Percentiles rank a stretch among this genome's conserved stretches.
Evolutionary conservation across 2,888 invertebrate genomes (phyloP).

Genomic region (Archaeoteleia sp.): DNA sequence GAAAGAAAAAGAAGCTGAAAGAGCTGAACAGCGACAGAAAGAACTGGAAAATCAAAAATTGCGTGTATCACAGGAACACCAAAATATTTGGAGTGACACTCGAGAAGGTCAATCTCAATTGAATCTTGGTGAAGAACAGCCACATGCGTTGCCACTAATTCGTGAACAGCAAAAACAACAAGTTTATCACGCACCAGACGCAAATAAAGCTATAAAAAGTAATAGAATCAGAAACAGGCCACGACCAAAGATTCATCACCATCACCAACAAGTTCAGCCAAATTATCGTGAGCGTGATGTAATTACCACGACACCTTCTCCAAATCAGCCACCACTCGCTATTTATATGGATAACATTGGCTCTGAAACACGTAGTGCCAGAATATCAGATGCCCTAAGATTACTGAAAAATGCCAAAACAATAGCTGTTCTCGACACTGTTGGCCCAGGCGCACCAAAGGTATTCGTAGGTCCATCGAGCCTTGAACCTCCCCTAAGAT

Average conservation of each 20-base stretch:
- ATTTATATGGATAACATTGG: constrained; percentile 82
- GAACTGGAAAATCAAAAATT: constrained; percentile 28
- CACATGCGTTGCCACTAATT: constrained; percentile 59
- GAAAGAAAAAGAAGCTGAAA: constrained; percentile 62
- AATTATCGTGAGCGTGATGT: constrained; percentile 47
- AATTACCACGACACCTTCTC: constrained; percentile 68
- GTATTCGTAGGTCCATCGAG: constrained; percentile 89
- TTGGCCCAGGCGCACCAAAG: constrained; percentile 82
- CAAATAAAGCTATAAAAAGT: constrained; percentile 49
- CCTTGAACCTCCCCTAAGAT: constrained; percentile 82
- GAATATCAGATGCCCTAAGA: constrained; percentile 83
- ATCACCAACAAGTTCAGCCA: constrained; percentile 52
- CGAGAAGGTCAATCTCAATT: constrained; percentile 26
- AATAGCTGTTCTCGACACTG: constrained; percentile 85
- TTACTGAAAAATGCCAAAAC: constrained; percentile 83
- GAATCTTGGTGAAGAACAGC: constrained; percentile 33
- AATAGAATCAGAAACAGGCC: constrained; percentile 54
- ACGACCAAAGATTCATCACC: constrained; percentile 54
- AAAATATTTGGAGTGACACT: constrained; percentile 9
- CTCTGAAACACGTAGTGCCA: constrained; percentile 74
- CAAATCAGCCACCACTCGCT: constrained; percentile 90
- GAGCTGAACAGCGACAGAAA: constrained; percentile 44
- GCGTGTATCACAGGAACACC: not conserved
- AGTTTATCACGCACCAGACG: constrained; percentile 60
- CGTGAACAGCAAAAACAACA: constrained; percentile 60